Evolutionary conservation across 2,888 invertebrate species (phyloP).

Genomic region (Mechanitis messenoides): DNA sequence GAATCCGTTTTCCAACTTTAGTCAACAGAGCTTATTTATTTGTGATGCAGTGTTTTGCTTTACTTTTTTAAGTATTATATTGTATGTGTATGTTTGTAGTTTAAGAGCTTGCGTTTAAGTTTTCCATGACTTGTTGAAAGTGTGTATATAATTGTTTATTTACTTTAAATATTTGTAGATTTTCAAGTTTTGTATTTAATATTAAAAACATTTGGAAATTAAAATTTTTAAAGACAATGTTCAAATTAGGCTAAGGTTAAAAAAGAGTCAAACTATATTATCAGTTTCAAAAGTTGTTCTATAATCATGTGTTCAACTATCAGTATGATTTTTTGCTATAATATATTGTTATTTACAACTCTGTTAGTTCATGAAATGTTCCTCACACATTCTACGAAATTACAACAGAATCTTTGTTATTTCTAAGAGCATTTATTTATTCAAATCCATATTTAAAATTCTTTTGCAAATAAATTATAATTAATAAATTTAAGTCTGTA

Average conservation of each 20-base stretch:
- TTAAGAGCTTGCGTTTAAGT: not conserved
- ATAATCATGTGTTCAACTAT: too few species aligned
- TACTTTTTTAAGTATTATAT: not conserved
- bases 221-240: constrained; percentile 14
- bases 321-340: too few species aligned
- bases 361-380: too few species aligned
- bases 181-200: not conserved
- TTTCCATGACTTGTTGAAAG: not conserved
- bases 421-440: too few species aligned
- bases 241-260: constrained; percentile 22
- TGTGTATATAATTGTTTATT: not conserved
- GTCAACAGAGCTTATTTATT: not conserved
- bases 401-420: too few species aligned
- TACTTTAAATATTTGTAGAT: not conserved
- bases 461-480: too few species aligned
- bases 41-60: not conserved
- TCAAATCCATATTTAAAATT: too few species aligned
- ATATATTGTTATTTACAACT: too few species aligned
- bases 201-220: not conserved
- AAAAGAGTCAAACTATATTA: not conserved
- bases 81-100: not conserved
- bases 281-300: too few species aligned
- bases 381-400: too few species aligned
- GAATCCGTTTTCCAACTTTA: too few species aligned
- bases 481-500: not conserved